These are phyloP conservation scores for Unio delphinus DNA, from an alignment of 2,888 invertebrate genomes.

Conservation along the genomic window DNA sequence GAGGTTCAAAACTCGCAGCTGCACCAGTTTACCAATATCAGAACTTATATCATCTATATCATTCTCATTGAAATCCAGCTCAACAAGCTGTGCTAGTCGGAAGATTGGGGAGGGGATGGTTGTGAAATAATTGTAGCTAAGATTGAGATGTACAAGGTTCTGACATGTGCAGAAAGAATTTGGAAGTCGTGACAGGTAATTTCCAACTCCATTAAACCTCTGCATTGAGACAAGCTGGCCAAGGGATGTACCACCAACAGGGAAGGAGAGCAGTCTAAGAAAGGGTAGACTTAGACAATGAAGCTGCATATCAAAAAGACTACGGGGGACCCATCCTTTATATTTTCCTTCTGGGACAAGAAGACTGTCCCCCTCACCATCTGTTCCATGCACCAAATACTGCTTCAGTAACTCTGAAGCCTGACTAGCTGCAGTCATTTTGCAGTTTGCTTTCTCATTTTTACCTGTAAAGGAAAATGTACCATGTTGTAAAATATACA, in stretches of 20 bases:
- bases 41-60: conserved; percentile 43
- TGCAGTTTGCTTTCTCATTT: background rate
- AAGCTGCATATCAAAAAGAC: conserved; percentile 46
- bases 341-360: conserved; percentile 59
- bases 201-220: conserved; percentile 56
- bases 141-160: conserved; percentile 46
- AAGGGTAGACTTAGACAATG: conserved; percentile 44
- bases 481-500: too few species aligned
- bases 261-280: conserved; percentile 58
- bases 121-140: conserved; percentile 57
- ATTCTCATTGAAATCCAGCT: conserved; percentile 57
- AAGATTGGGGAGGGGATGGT: conserved; percentile 53
- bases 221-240: conserved; percentile 54
- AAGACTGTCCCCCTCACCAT: conserved; percentile 35
- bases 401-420: conserved; percentile 50
- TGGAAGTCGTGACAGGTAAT: conserved; percentile 53
- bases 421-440: conserved; percentile 33
- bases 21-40: conserved; percentile 50
- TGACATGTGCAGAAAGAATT: conserved; percentile 55
- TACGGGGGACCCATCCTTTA: conserved; percentile 61
- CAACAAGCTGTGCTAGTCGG: conserved; percentile 41
- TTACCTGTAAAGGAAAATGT: too few species aligned
- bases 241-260: conserved; percentile 58
- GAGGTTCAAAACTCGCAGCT: conserved; percentile 47
- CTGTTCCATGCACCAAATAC: conserved; percentile 40